Conservation (phyloP, 2,797 vertebrate genomes). For the Falco peregrinus region DNA sequence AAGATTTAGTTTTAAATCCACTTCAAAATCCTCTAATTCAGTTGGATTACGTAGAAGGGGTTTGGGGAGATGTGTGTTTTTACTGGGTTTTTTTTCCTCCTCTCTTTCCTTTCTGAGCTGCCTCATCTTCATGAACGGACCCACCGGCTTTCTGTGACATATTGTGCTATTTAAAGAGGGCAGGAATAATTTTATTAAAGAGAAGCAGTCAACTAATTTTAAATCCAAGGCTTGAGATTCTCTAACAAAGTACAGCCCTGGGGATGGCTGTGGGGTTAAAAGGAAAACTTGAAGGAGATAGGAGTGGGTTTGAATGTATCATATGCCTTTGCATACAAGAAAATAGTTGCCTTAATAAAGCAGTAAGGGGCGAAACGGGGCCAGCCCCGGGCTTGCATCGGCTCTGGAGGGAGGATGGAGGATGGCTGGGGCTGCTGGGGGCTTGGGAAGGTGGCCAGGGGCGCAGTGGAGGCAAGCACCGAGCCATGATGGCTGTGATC, state of each 20-base stretch:
- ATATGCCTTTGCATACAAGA: not conserved
- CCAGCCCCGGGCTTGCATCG: not conserved
- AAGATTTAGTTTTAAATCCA: constrained; percentile 63
- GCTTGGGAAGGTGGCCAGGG: not conserved
- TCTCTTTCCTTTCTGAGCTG: not conserved
- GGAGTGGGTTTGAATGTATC: not conserved
- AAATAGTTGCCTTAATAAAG: not conserved
- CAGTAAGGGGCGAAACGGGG: not conserved
- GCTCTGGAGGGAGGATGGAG: not conserved
- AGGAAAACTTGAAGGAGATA: not conserved
- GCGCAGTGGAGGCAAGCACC: fast-evolving
- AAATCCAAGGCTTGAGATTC: not conserved
- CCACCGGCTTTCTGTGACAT: constrained; percentile 14
- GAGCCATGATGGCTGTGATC: fast-evolving
- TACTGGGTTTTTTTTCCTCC: not conserved
- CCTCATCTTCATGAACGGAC: not conserved
- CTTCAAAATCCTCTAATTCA: constrained; percentile 61
- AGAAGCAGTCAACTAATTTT: not conserved
- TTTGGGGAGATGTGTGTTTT: not conserved
- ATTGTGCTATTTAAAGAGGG: constrained; percentile 21
- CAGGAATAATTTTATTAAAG: constrained; percentile 40
- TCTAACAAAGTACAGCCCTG: not conserved
- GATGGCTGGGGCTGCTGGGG: fast-evolving
- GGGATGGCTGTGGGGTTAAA: not conserved
- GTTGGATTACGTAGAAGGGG: constrained; percentile 45